A percentile compares a stretch with the other conserved stretches of the same genome.
phyloP scores from a whole-genome alignment of 2,797 vertebrate species.

The Scolopax rusticola region DNA sequence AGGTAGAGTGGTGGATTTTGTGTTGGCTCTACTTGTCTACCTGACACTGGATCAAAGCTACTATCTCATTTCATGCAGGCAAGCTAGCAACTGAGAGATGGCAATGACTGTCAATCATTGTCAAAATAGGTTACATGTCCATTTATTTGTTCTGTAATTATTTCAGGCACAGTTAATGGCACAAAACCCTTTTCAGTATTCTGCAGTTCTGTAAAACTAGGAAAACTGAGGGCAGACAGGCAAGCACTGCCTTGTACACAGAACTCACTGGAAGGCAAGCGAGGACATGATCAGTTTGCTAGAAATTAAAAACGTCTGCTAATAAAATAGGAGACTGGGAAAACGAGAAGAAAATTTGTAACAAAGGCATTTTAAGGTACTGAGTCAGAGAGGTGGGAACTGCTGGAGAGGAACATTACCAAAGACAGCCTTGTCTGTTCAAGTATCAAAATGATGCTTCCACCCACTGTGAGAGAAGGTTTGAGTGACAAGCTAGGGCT shows the following conservation, averaged over 20 bases:
- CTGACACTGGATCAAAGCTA: conserved; percentile 12
- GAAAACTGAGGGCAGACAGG: background rate
- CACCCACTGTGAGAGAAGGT: background rate
- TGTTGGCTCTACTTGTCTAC: background rate
- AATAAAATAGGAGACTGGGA: background rate
- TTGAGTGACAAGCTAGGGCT: conserved; percentile 28
- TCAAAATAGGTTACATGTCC: background rate
- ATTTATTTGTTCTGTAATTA: conserved; percentile 40
- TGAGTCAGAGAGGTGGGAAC: conserved; percentile 43
- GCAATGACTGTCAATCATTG: background rate
- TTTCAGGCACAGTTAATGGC: background rate
- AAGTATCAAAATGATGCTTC: conserved; percentile 9
- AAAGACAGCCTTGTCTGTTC: conserved; percentile 30
- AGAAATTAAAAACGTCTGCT: background rate
- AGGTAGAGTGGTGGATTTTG: background rate
- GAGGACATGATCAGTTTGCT: background rate
- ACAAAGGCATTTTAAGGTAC: conserved; percentile 33
- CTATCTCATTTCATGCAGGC: background rate
- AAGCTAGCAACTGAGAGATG: conserved; percentile 16
- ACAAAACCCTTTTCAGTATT: background rate
- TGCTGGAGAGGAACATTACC: conserved; percentile 8
- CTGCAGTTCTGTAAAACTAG: background rate
- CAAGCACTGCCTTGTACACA: background rate
- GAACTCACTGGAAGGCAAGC: background rate
- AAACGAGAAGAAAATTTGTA: background rate